Conservation (phyloP, 2,888 invertebrate genomes). For the Tetheella fluctuosa region DNA sequence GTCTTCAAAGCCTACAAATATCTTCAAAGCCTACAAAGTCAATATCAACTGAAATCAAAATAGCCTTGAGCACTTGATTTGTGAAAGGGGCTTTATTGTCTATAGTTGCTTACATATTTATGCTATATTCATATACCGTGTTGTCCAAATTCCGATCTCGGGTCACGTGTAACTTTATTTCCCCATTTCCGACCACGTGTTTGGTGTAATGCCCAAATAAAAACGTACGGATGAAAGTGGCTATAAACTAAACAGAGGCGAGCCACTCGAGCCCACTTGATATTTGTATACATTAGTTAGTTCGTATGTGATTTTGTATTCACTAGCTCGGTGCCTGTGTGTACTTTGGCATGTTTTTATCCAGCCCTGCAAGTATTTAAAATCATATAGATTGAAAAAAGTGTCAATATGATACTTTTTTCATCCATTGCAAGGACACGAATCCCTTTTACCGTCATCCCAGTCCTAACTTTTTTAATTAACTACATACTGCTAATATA, state of each 20-base stretch:
- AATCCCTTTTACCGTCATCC: not conserved
- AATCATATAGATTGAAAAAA: not conserved
- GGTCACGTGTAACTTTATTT: conserved; percentile 47
- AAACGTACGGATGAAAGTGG: conserved; percentile 46
- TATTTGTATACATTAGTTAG: conserved; percentile 3
- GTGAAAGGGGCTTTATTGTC: conserved; percentile 1
- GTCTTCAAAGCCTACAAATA: conserved; percentile 9
- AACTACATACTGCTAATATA: not conserved
- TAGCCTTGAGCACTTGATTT: conserved; percentile 3
- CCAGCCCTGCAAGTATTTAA: not conserved
- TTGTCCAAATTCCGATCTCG: conserved; percentile 20
- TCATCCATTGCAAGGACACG: not conserved
- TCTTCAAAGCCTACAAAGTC: conserved; percentile 8
- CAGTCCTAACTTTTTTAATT: not conserved
- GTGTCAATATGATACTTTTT: not conserved
- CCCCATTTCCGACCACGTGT: conserved; percentile 45
- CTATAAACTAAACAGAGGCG: conserved; percentile 27
- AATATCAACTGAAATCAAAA: conserved; percentile 9
- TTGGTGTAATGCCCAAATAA: conserved; percentile 34
- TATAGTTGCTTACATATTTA: conserved; percentile 9
- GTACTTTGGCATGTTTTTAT: not conserved
- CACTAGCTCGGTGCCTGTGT: not conserved
- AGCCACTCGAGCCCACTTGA: conserved; percentile 13
- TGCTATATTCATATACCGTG: conserved; percentile 2
- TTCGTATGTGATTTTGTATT: not conserved